Evolutionary conservation across 2,113 vertebrate species (phyloP).

Genomic region (Motacilla tschutschensis): DNA sequence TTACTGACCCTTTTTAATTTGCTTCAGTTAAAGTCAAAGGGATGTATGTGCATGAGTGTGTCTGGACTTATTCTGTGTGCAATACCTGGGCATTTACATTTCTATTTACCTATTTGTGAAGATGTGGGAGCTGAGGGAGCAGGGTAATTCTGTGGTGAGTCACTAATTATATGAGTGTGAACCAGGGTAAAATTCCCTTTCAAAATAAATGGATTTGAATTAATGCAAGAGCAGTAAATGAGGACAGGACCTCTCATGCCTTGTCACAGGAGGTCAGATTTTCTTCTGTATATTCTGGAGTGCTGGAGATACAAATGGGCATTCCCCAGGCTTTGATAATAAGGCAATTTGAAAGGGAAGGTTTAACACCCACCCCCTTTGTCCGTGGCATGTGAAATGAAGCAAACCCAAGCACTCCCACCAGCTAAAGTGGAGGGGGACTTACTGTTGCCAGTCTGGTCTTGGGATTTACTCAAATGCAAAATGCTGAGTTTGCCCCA

Average conservation of each 20-base stretch:
- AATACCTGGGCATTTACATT: background rate
- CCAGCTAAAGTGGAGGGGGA: background rate
- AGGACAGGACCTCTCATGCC: background rate
- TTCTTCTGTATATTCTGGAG: background rate
- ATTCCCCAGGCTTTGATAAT: background rate
- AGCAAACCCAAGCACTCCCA: background rate
- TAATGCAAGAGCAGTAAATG: background rate
- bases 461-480: background rate
- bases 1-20: background rate
- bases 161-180: background rate
- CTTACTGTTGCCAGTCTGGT: background rate
- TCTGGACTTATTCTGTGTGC: background rate
- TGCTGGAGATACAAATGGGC: background rate
- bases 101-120: background rate
- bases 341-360: background rate
- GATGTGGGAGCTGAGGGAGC: background rate
- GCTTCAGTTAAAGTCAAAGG: background rate
- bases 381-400: background rate
- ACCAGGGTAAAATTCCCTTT: background rate
- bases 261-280: background rate
- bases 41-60: background rate
- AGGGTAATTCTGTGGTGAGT: background rate
- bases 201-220: background rate
- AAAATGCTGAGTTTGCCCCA: background rate
- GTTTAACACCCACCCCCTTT: background rate